phyloP scores from a whole-genome alignment of 2,888 invertebrate genomes.

The Drosophila helvetica region DNA sequence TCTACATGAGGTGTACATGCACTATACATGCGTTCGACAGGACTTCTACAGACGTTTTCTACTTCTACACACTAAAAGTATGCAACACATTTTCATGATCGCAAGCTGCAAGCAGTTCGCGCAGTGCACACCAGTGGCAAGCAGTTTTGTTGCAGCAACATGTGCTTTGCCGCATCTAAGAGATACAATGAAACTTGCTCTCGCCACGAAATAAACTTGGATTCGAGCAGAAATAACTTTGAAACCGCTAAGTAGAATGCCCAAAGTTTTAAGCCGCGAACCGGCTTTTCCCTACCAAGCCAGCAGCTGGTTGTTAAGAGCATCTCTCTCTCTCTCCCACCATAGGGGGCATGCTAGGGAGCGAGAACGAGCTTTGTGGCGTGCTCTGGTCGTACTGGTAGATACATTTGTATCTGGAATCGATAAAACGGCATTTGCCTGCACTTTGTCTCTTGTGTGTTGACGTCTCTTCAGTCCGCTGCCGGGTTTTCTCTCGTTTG shows the following conservation, averaged over 20 bases:
- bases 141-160: slow-evolving; percentile 59
- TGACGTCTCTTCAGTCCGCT: slow-evolving; percentile 66
- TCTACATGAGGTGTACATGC: too few relatives aligned
- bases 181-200: slow-evolving; percentile 54
- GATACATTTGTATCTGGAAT: slow-evolving; percentile 75
- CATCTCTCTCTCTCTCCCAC: neutral
- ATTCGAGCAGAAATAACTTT: slow-evolving; percentile 8
- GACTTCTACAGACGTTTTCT: neutral
- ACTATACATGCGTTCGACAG: neutral
- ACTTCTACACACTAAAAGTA: slow-evolving; percentile 18
- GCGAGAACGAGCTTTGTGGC: slow-evolving; percentile 2
- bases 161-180: slow-evolving; percentile 41
- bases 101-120: neutral
- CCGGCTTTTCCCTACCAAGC: slow-evolving; percentile 60
- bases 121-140: slow-evolving; percentile 25
- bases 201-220: neutral
- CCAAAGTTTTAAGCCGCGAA: slow-evolving; percentile 53
- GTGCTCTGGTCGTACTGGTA: slow-evolving; percentile 19
- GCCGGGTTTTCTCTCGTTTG: slow-evolving; percentile 54
- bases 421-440: slow-evolving; percentile 63
- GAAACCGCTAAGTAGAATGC: slow-evolving; percentile 25
- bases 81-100: slow-evolving; percentile 17
- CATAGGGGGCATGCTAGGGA: neutral
- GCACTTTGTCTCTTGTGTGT: slow-evolving; percentile 29
- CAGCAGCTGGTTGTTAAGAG: slow-evolving; percentile 49